Evolutionary conservation across 2,113 vertebrate genomes (phyloP).

Genomic region (Zapornia atra): DNA sequence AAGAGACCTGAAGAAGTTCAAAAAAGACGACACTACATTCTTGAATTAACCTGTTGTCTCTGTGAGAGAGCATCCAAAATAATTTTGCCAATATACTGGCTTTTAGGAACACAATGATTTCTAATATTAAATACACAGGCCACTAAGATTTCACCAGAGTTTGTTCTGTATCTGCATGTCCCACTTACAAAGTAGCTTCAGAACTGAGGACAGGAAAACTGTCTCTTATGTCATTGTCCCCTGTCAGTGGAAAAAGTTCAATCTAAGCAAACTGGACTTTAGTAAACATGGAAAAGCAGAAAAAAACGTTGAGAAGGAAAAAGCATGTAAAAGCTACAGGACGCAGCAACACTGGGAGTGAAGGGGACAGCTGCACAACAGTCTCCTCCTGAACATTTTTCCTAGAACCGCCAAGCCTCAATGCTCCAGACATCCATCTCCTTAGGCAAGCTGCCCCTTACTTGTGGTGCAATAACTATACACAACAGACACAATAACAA

Average conservation of each 20-base stretch:
- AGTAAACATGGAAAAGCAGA: neutral
- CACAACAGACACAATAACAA: neutral
- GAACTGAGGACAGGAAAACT: neutral
- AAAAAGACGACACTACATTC: neutral
- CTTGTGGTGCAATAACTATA: neutral
- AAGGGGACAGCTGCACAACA: neutral
- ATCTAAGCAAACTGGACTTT: neutral
- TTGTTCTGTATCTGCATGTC: neutral
- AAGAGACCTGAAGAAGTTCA: neutral
- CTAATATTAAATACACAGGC: neutral
- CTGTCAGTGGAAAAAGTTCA: no score
- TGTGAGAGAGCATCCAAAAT: neutral
- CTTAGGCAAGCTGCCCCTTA: neutral
- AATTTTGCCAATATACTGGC: neutral
- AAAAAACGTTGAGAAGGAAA: neutral
- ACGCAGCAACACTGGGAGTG: neutral
- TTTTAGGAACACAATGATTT: neutral
- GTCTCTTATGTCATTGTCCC: rapidly evolving
- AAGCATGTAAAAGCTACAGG: neutral
- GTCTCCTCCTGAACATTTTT: neutral
- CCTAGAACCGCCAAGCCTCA: neutral
- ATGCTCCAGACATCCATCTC: neutral
- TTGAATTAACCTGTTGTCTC: neutral
- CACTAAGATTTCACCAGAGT: neutral
- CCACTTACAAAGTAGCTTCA: neutral